phyloP scores from a whole-genome alignment of 2,797 vertebrate genomes.

The Pseudotriccus pelzelni region DNA sequence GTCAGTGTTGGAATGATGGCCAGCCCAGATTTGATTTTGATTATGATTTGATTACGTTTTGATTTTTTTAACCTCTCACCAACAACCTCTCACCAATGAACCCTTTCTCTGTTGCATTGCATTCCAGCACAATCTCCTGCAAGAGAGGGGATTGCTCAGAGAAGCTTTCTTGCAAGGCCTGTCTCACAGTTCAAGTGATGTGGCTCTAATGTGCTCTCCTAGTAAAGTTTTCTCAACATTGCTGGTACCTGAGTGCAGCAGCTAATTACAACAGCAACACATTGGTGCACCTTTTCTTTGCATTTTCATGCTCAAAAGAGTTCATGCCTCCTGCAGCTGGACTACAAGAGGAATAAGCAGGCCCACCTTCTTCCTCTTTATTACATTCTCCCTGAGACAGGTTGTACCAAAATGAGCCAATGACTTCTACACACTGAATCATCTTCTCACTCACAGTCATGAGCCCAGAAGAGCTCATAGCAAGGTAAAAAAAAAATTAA shows the following conservation, averaged over 20 bases:
- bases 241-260: background rate
- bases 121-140: background rate
- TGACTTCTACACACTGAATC: background rate
- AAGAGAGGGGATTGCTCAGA: background rate
- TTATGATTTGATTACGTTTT: accelerated
- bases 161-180: background rate
- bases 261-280: background rate
- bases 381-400: background rate
- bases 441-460: background rate
- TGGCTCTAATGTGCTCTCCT: background rate
- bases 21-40: background rate
- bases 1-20: background rate
- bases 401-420: background rate
- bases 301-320: background rate
- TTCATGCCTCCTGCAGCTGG: background rate
- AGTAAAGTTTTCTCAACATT: background rate
- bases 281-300: background rate
- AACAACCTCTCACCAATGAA: background rate
- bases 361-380: background rate
- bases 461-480: background rate
- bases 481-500: background rate
- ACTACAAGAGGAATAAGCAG: background rate
- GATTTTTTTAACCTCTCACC: background rate
- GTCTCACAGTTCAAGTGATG: background rate
- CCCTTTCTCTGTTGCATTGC: background rate